Evolutionary conservation across 2,888 invertebrate genomes (phyloP), one percentile per base, ranked within the genome.

Genomic region (Hypolimnas misippus): DNA sequence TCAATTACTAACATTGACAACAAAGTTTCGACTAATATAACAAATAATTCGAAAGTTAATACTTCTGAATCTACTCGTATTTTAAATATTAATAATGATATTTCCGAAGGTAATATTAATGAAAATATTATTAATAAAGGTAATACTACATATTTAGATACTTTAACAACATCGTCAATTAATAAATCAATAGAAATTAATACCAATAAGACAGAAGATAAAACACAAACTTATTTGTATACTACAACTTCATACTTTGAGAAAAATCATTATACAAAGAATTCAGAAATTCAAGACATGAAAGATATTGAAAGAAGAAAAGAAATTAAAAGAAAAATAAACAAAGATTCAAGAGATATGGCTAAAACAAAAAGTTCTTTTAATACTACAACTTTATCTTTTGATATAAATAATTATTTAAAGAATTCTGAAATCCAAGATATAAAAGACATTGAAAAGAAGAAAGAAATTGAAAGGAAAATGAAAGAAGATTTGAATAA

Each of bases 401-500:
- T 65, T 31, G 38, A 67, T 50, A 19, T 69, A 10, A 52, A 57
- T 19, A 62, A 63, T 25, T 62, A 50, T 49, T 31, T 71, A 3
- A 66, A 65, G 12, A 65, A 68, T 8, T 62, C 60, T 4, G 61
- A 51, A 29, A 33, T 57, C n/a, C 33, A 53, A 8, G 57, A 62
- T n/a, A 50, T 62, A 25, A 46, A 55, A 4, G 57, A 67, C 19
- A 52, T 10, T 3, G 42, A 42, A 16, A 63, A 62, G 38, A 64
- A 60, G 25, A 69, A 62, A 4, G 42, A 60, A 14, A 57, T 69
- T 33, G 61, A 63, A n/a, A 35, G 65, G 16, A 63, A 57, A 57
- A 67, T 71, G 56, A 62, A 63, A 56, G 62, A 63, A 35, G 70
- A 71, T 52, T 54, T 71, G n/a, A 17, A 42, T 3, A 63, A 44